phyloP scores from a whole-genome alignment of 2,113 vertebrate species.

The Chaetodon trifascialis region DNA sequence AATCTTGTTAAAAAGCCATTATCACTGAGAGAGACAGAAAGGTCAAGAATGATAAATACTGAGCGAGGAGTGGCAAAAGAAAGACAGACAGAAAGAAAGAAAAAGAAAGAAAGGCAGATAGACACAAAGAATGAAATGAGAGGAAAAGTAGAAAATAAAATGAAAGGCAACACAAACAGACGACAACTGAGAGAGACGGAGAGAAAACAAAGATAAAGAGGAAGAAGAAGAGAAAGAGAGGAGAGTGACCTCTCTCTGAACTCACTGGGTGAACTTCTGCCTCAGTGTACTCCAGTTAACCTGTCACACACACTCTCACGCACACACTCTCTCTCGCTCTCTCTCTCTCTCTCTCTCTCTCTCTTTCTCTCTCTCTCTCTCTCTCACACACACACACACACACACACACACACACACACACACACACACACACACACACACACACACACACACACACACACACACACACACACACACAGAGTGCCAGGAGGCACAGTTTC shows the following conservation, averaged over 20 bases:
- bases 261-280: conserved; percentile 76
- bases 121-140: conserved; percentile 1
- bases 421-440: conserved; percentile 47
- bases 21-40: conserved; percentile 12
- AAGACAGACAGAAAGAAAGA: neutral
- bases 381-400: conserved; percentile 46
- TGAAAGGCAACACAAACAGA: neutral
- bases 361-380: too few species aligned
- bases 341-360: too few species aligned
- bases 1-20: conserved; percentile 36
- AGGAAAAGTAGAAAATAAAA: neutral
- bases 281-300: conserved; percentile 75
- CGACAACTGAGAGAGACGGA: neutral
- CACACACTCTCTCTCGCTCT: too few species aligned
- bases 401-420: conserved; percentile 44
- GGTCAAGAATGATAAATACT: conserved; percentile 2
- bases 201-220: conserved; percentile 17
- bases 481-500: conserved; percentile 46
- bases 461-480: conserved; percentile 35
- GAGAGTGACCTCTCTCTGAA: conserved; percentile 69
- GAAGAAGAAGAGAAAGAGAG: conserved; percentile 21
- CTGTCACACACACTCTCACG: conserved; percentile 52
- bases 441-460: conserved; percentile 39
- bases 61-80: neutral
- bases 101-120: neutral